phyloP scores from a whole-genome alignment of 2,888 invertebrate genomes.

The Seladonia tumulorum region DNA sequence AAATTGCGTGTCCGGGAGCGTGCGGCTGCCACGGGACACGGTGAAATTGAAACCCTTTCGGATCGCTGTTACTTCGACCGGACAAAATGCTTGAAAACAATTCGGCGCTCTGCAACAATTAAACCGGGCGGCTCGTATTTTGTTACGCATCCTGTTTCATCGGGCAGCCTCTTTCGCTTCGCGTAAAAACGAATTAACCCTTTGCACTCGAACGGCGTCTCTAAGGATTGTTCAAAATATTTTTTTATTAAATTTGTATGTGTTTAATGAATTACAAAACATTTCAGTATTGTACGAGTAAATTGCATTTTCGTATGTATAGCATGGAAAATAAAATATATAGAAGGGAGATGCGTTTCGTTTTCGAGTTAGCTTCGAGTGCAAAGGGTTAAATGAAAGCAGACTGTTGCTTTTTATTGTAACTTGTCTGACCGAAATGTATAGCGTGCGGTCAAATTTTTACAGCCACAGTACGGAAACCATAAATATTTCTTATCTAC shows the following conservation, averaged over 20 bases:
- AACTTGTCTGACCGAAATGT: neutral
- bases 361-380: no score
- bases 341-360: no score
- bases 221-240: no score
- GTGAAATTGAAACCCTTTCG: constrained; percentile 15
- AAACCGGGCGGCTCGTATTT: neutral
- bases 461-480: neutral
- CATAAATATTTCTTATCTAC: neutral
- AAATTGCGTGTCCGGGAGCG: neutral
- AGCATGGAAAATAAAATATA: no score
- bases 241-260: no score
- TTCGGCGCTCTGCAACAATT: neutral
- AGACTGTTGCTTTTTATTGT: neutral
- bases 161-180: neutral
- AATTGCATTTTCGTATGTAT: no score
- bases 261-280: no score
- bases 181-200: neutral
- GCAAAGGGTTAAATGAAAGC: neutral
- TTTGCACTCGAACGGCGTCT: no score
- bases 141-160: neutral
- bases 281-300: no score
- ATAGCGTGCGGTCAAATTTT: neutral
- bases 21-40: neutral
- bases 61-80: neutral
- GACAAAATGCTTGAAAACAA: neutral